Percentiles rank a stretch among this genome's conserved stretches.
These are phyloP conservation scores for Chloroclysta siterata DNA, from an alignment of 2,888 invertebrate genomes.

Conservation along the genomic window DNA sequence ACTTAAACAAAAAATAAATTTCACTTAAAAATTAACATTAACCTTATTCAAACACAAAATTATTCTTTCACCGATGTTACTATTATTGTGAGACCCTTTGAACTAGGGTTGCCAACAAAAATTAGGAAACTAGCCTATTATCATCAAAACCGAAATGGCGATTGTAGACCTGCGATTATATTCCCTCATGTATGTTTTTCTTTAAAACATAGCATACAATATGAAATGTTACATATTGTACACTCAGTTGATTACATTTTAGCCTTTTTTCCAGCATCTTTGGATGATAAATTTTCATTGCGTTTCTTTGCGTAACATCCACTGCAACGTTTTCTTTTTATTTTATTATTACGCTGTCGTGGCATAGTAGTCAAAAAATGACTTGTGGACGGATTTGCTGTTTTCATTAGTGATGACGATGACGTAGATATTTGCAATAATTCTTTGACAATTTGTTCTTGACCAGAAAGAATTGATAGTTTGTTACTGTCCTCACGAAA, in stretches of 20 bases:
- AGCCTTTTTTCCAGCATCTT: conserved; percentile 16
- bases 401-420: conserved; percentile 15
- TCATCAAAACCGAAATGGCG: too few species aligned
- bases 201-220: too few species aligned
- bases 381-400: conserved; percentile 15
- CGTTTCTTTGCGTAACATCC: conserved; percentile 15
- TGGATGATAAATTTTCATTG: conserved; percentile 14
- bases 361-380: conserved; percentile 15
- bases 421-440: conserved; percentile 19
- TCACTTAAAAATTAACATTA: too few species aligned
- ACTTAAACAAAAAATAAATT: too few species aligned
- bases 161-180: too few species aligned
- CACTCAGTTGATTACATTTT: conserved; percentile 11
- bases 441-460: conserved; percentile 19
- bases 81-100: too few species aligned
- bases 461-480: conserved; percentile 19
- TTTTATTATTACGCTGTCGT: conserved; percentile 17
- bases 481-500: conserved; percentile 16
- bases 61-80: too few species aligned
- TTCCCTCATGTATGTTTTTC: too few species aligned
- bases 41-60: too few species aligned
- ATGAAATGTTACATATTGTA: too few species aligned
- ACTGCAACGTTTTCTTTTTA: conserved; percentile 17
- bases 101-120: too few species aligned
- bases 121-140: too few species aligned